Base-by-base conservation (phyloP, 2,113 vertebrate genomes). In the Dicrurus megarhynchus region DNA sequence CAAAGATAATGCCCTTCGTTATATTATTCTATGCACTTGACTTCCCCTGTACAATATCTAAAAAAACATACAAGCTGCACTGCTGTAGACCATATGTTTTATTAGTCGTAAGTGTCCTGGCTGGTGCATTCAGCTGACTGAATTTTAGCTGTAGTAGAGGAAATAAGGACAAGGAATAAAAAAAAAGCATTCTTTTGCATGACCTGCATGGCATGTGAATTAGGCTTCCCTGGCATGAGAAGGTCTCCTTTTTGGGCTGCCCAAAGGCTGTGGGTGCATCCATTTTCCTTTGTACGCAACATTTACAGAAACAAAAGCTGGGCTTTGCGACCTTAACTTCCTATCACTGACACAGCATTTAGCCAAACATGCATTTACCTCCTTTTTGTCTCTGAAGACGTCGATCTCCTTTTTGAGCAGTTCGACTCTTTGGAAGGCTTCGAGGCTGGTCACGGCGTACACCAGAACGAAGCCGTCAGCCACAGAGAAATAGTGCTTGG, bases 321-420 rank as follows among this genome's bases (percentile, higher is more conserved):
- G 33, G 44, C 56, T 92, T 85, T 92, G 60, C 23, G 50, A 87
- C 83, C 49, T 88, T 53, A 89, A 60, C 49, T 75, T 80, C 73
- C 55, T 61, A 37, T n/a, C 39, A 19, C 32, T 10, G 53, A 69
- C 10, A 35, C 1, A n/a, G 37, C 4, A 3, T 50, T 50, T 47
- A 78, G 32, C 41, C n/a, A 73, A 12, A 7, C 2, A 0, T 9
- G 61, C 63, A 5, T 84, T 67, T 96, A 99, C 99, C 99, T 99
- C 99, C 93, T 99, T 99, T 73, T 99, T 99, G 95, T 99, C 99
- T 96, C 98, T 98, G 89, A 98, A 99, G 86, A 98, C 98, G 21
- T 99, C 99, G 0, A 99, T 99, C 84, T 99, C 99, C 93, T 98
- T 99, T 97, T 99, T 99, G 68, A 99, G 97, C 17, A 98, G 35